Base-by-base conservation (phyloP, 2,113 vertebrate species). In the Chroicocephalus ridibundus region DNA sequence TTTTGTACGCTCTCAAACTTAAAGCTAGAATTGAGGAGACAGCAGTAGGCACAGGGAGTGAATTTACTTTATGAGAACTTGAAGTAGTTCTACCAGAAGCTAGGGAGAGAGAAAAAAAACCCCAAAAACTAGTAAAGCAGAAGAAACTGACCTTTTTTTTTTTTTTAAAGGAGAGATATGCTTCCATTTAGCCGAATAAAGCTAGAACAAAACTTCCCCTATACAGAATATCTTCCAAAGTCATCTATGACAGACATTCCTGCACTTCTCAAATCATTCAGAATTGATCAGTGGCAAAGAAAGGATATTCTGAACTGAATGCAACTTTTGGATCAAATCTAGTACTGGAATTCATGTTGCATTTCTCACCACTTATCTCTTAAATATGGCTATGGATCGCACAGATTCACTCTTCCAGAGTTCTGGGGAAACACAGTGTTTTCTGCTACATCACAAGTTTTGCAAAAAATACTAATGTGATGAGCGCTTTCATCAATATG, bases 391-490 rank as follows among this genome's bases (percentile, higher is more conserved):
- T 86, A 29, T 44, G 40, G 71, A 55, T 76, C 58, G 61, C 52
- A 70, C 27, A 75, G 38, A 68, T 20, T 52, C 29, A 61, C 16
- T 72, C 8, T 71, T 83, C 24, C 25, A 49, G 11, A 78, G 49
- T 62, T 96, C n/a, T 71, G 38, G 6, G 6, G 44, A 75, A 91
- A 87, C 49, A 74, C n/a, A 62, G 54, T 42, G 46, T 86, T 96
- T 96, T 83, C 89, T 84, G 79, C 83, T 94, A 71, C 86, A 96
- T 85, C 74, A 18, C 38, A 96, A 76, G 31, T 74, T 61, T 47
- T 64, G 57, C 34, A 79, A 86, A 91, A 79, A 82, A 49, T 25
- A 47, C 7, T 10, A 51, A 69, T 19, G n/a, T 31, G 32, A 70
- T 42, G 11, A 81, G 26, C 34, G 8, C 66, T 87, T 96, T 60